Evolutionary conservation across 2,797 vertebrate species (phyloP).

Genomic region (Todus mexicanus): DNA sequence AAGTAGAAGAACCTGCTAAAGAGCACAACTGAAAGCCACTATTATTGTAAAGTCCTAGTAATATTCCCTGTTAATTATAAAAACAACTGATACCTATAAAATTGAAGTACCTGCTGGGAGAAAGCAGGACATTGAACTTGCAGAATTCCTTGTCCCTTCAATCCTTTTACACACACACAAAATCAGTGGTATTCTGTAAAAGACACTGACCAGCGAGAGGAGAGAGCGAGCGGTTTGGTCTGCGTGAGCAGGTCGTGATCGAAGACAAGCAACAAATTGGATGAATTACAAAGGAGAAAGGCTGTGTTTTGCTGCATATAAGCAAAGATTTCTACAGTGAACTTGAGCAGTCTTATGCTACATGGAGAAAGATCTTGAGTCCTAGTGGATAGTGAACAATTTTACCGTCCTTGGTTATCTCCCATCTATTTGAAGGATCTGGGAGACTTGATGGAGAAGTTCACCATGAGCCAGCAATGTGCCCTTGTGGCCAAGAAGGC

Average conservation of each 20-base stretch:
- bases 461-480: no score
- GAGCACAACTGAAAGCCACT: not conserved
- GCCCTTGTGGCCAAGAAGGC: no score
- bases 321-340: slow-evolving; percentile 4
- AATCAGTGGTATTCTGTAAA: not conserved
- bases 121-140: slow-evolving; percentile 11
- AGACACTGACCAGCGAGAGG: not conserved
- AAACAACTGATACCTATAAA: slow-evolving; percentile 23
- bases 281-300: slow-evolving; percentile 33
- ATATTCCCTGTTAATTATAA: slow-evolving; percentile 43
- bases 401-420: no score
- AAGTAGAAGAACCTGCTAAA: not conserved
- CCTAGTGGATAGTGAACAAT: no score
- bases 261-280: not conserved
- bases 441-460: no score
- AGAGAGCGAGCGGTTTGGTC: not conserved
- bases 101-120: slow-evolving; percentile 8
- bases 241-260: not conserved
- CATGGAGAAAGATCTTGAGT: no score
- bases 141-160: not conserved
- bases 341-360: not conserved
- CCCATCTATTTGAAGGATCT: no score
- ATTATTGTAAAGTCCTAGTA: not conserved
- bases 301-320: not conserved
- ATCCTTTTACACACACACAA: not conserved